Base-by-base conservation (phyloP, 23 tunicate genomes). In the Pegea sp. region DNA sequence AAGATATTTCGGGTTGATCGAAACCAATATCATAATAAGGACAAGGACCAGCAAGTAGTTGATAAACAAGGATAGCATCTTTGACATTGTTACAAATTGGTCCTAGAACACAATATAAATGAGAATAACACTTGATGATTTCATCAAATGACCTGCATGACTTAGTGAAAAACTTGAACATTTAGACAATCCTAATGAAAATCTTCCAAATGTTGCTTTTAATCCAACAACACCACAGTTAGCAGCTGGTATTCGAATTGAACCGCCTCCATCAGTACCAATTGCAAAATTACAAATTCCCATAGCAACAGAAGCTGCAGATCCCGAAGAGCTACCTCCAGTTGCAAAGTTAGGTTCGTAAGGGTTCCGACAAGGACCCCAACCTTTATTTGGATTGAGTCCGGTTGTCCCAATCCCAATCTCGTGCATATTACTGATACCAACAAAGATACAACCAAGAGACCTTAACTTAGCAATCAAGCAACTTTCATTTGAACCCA, bases 211-310 rank as follows among this genome's bases (percentile, higher is more conserved):
- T 31, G 94, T 73, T 0, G 94, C 63, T 57, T 81, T 81, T 50
- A 81, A 49, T 27, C 94, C 94, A 28, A 81, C 69, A 51, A 81
- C 64, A 4, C 75, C 81, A 50, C 84, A 73, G 29, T 52, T 60
- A 8, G 74, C 34, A 0, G 84, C 29, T 6, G 94, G 94, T 5
- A 81, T 61, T 42, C 94, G 54, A 26, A 81, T 32, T 4, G 84
- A 73, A 0, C 94, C 94, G 0, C 94, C 94, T 18, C 94, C 94
- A 46, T 81, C 94, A 2, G 70, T 53, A 67, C 86, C 90, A 30
- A 77, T 5, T 16, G 71, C 90, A 33, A 63, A 24, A 25, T 49
- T 23, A 24, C 61, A 72, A 24, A 81, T 13, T 5, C 94, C 94
- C 3, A 71, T 55, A 24, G 70, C 76, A n/a, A 74, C 67, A 34